Conservation (phyloP, 2,797 vertebrate species). For the Lagothrix lagotricha region DNA sequence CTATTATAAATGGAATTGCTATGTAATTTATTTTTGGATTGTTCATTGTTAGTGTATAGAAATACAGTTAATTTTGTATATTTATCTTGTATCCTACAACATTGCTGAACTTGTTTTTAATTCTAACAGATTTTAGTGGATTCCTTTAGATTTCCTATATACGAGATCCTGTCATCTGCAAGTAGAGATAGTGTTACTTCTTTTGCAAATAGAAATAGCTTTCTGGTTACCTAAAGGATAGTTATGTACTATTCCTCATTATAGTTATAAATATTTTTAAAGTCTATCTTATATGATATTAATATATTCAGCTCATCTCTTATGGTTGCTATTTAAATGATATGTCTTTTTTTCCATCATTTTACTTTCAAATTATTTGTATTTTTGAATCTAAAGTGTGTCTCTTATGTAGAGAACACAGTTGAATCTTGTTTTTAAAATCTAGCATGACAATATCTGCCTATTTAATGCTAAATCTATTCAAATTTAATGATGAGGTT, state of each 20-base stretch:
- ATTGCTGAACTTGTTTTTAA: background rate
- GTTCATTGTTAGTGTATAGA: background rate
- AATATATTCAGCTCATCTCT: background rate
- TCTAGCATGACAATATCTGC: background rate
- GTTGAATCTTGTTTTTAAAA: background rate
- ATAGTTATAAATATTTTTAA: background rate
- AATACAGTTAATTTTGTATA: background rate
- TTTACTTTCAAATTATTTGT: background rate
- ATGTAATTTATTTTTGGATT: conserved; percentile 37
- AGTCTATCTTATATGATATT: background rate
- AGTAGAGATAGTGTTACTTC: background rate
- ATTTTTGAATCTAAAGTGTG: conserved; percentile 15
- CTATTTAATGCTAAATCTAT: background rate
- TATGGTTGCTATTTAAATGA: background rate
- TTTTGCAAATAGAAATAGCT: background rate
- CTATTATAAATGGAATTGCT: background rate
- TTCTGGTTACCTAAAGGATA: background rate
- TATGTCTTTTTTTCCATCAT: background rate
- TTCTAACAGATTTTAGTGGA: background rate
- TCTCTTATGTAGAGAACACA: background rate
- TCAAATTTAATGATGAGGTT: background rate
- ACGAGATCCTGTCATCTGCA: background rate
- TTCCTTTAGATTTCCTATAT: conserved; percentile 7
- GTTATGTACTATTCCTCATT: background rate
- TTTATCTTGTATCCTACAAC: background rate